Conservation (phyloP, 2,888 invertebrate genomes). For the Pomacea canaliculata region DNA sequence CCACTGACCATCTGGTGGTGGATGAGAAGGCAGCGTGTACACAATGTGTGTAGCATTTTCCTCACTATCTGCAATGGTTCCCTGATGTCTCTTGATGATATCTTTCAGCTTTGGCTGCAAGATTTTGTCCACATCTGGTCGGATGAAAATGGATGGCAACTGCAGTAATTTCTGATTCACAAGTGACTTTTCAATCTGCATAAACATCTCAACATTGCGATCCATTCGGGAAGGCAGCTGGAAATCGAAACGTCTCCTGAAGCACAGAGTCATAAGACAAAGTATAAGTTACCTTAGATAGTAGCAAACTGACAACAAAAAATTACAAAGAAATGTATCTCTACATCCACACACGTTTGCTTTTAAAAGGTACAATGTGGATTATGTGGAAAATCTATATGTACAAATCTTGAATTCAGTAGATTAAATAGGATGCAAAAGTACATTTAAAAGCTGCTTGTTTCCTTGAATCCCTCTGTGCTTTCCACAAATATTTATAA, state of each 20-base stretch:
- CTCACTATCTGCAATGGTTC: slow-evolving; percentile 83
- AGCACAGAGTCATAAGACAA: slow-evolving; percentile 15
- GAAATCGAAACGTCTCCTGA: slow-evolving; percentile 81
- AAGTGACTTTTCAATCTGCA: slow-evolving; percentile 76
- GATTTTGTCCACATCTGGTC: slow-evolving; percentile 83
- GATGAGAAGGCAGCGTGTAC: slow-evolving; percentile 73
- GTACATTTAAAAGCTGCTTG: no score
- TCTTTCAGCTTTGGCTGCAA: slow-evolving; percentile 87
- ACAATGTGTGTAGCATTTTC: slow-evolving; percentile 94
- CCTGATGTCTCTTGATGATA: slow-evolving; percentile 88
- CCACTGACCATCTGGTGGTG: slow-evolving; percentile 51
- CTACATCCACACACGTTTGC: not conserved
- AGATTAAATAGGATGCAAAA: no score
- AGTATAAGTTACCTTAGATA: not conserved
- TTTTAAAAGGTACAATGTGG: not conserved
- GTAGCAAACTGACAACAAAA: not conserved
- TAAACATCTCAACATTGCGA: slow-evolving; percentile 91
- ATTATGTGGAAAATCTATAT: not conserved
- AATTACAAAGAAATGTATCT: not conserved
- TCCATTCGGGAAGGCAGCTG: slow-evolving; percentile 92
- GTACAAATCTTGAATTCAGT: not conserved
- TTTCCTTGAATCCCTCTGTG: no score
- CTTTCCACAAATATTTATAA: no score
- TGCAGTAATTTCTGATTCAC: slow-evolving; percentile 84
- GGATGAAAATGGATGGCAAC: slow-evolving; percentile 80